These are phyloP conservation scores for Pseudococcus longispinus DNA, from an alignment of 2,888 invertebrate genomes.

Conservation along the genomic window DNA sequence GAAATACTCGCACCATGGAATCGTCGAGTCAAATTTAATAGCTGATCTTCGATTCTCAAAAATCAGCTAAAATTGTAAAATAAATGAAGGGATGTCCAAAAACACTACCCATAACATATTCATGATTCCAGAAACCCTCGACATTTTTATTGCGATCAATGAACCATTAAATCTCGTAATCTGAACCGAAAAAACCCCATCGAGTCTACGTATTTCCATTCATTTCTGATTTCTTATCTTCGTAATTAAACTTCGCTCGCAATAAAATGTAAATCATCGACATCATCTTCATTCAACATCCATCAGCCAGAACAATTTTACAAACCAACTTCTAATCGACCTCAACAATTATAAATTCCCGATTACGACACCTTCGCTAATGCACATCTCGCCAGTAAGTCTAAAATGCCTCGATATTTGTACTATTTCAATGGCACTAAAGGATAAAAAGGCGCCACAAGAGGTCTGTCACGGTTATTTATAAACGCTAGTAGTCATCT, in stretches of 20 bases:
- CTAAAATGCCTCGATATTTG: background rate
- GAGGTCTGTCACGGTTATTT: slow-evolving; percentile 51
- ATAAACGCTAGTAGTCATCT: slow-evolving; percentile 50
- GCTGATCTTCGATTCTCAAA: too few species aligned
- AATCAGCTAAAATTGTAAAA: too few species aligned
- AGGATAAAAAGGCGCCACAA: slow-evolving; percentile 50
- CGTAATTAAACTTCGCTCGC: background rate
- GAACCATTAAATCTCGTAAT: too few species aligned
- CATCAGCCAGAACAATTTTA: background rate
- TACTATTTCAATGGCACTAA: background rate
- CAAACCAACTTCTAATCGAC: background rate
- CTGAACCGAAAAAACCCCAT: background rate
- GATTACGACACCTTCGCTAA: background rate
- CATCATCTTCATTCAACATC: background rate
- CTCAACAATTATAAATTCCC: background rate
- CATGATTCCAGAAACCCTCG: too few species aligned
- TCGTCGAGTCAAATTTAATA: too few species aligned
- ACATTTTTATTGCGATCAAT: too few species aligned
- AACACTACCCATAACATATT: too few species aligned
- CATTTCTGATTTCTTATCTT: background rate
- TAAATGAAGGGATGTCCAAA: too few species aligned
- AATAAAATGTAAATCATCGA: background rate
- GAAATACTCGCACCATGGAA: too few species aligned
- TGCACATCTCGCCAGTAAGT: background rate
- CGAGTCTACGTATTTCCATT: background rate